A percentile compares a stretch with the other conserved stretches of the same genome.
phyloP scores from a whole-genome alignment of 2,888 invertebrate genomes.

The Coecobrya sp. region DNA sequence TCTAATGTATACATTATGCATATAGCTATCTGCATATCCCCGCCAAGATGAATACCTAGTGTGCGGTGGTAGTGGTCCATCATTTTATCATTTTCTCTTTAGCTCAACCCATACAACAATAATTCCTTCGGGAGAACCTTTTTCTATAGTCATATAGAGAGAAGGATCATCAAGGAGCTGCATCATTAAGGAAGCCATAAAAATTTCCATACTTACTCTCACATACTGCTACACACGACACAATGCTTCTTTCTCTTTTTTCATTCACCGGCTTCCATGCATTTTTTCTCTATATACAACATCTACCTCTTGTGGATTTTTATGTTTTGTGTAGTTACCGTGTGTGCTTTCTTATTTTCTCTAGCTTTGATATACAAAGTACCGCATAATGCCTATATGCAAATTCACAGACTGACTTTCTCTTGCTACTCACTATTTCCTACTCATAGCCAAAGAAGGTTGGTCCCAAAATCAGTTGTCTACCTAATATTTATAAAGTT shows the following conservation, averaged over 20 bases:
- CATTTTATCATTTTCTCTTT: constrained; percentile 75
- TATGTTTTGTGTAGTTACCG: neutral
- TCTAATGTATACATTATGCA: neutral
- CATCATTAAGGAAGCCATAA: constrained; percentile 82
- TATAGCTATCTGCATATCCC: neutral
- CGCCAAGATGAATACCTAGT: constrained; percentile 4
- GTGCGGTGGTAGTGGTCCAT: constrained; percentile 60
- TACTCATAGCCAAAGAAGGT: neutral
- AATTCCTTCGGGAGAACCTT: constrained; percentile 49
- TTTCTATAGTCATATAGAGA: neutral
- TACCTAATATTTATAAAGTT: neutral
- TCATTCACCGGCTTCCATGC: neutral
- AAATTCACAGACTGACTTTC: constrained; percentile 1
- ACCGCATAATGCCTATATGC: neutral
- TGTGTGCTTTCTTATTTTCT: neutral
- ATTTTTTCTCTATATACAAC: neutral
- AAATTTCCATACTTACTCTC: constrained; percentile 77
- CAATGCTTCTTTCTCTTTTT: constrained; percentile 29
- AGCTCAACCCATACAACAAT: constrained; percentile 43
- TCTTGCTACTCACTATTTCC: neutral
- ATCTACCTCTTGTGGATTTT: neutral
- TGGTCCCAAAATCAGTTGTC: neutral
- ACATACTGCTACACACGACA: constrained; percentile 37
- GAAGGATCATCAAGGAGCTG: constrained; percentile 75
- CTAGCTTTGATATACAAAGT: neutral